A percentile compares a stretch with the other conserved stretches of the same genome.
phyloP scores from a whole-genome alignment of 2,888 invertebrate species.

The Clanis bilineata region DNA sequence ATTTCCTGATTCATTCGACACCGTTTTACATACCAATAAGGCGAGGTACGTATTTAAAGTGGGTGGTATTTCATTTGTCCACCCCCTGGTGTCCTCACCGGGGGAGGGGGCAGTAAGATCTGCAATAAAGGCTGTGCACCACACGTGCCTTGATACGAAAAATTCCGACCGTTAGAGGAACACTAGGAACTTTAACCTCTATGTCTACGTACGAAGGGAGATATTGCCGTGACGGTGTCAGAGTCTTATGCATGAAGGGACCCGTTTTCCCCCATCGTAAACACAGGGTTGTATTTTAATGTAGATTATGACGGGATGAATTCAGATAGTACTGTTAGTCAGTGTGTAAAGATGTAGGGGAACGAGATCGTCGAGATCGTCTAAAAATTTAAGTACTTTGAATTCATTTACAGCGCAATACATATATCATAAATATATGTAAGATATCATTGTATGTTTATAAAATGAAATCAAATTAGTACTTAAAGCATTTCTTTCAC shows the following conservation, averaged over 20 bases:
- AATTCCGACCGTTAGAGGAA: conserved; percentile 49
- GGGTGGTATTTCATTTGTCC: conserved; percentile 66
- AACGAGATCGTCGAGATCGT: not conserved
- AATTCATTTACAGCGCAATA: too few species aligned
- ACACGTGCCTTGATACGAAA: conserved; percentile 75
- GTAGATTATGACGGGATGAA: conserved; percentile 41
- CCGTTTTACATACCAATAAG: conserved; percentile 59
- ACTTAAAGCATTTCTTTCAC: too few species aligned
- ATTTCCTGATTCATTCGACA: conserved; percentile 16
- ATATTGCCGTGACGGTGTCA: conserved; percentile 31
- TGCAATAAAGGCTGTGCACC: conserved; percentile 75
- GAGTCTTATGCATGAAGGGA: conserved; percentile 67
- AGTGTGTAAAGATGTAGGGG: not conserved
- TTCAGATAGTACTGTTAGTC: conserved; percentile 6
- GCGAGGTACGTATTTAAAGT: conserved; percentile 62
- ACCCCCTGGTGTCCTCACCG: conserved; percentile 32
- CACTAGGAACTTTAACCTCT: not conserved
- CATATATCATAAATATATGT: too few species aligned
- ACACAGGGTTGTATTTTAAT: conserved; percentile 65
- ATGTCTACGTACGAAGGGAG: conserved; percentile 28
- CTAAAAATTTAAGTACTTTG: too few species aligned
- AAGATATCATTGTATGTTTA: too few species aligned
- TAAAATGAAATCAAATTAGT: too few species aligned
- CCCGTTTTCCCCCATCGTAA: conserved; percentile 72
- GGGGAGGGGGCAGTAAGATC: conserved; percentile 58